Conservation (phyloP, 2,888 invertebrate species). For the Caradrina clavipalpis region DNA sequence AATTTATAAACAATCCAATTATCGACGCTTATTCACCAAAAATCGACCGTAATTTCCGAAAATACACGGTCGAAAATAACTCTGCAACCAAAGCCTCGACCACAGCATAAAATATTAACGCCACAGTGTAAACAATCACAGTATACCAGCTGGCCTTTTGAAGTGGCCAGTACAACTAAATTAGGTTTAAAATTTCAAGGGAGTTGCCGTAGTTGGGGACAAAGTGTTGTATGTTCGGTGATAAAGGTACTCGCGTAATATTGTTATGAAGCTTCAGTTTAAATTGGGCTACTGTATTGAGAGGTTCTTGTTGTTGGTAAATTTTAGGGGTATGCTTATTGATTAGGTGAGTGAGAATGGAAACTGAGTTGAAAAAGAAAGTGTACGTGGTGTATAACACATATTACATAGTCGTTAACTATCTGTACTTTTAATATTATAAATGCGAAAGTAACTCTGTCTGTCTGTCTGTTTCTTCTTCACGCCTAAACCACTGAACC, state of each 20-base stretch:
- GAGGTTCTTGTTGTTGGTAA: background rate
- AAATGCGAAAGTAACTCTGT: too few species aligned
- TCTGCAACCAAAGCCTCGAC: slow-evolving; percentile 1
- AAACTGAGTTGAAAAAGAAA: too few species aligned
- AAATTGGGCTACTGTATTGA: slow-evolving; percentile 11
- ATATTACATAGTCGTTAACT: too few species aligned
- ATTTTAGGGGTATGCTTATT: background rate
- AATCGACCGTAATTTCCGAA: background rate
- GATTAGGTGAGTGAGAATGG: background rate
- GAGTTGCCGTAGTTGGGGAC: slow-evolving; percentile 22
- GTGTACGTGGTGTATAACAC: too few species aligned
- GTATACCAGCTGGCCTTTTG: slow-evolving; percentile 41
- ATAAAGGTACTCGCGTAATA: slow-evolving; percentile 14
- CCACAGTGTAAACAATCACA: slow-evolving; percentile 53
- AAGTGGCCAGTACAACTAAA: slow-evolving; percentile 46
- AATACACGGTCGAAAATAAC: slow-evolving; percentile 38
- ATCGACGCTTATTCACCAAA: background rate
- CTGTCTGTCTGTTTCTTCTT: too few species aligned
- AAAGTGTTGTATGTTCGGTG: slow-evolving; percentile 1
- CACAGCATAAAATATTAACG: slow-evolving; percentile 57
- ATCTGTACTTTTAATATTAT: too few species aligned
- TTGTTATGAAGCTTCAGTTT: background rate
- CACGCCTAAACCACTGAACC: too few species aligned
- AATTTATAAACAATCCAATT: too few species aligned
- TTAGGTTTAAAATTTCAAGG: slow-evolving; percentile 64